Evolutionary conservation across 2,888 invertebrate species (phyloP).

Genomic region (Lacanobia wlatinum): DNA sequence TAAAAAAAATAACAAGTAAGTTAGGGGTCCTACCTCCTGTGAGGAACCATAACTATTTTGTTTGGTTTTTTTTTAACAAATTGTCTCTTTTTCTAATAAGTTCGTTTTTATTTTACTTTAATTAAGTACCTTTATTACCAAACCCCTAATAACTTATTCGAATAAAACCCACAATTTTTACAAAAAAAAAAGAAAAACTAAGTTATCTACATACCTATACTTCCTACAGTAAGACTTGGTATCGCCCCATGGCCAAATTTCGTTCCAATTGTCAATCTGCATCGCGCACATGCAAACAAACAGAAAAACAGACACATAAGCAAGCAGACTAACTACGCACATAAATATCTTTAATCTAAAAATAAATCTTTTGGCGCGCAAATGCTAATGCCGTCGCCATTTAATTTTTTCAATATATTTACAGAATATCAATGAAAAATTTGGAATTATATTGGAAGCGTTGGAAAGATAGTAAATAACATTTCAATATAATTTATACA

Average conservation of each 20-base stretch:
- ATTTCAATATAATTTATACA: no score
- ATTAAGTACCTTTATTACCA: background rate
- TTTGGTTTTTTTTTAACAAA: no score
- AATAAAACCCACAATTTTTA: background rate
- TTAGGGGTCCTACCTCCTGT: no score
- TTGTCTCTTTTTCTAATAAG: background rate
- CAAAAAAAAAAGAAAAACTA: background rate
- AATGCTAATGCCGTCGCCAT: background rate
- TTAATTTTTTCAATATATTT: background rate
- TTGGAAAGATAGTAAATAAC: no score
- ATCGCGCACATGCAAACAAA: constrained; percentile 85
- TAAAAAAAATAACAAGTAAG: no score
- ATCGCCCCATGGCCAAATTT: constrained; percentile 91
- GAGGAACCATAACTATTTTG: no score
- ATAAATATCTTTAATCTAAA: background rate
- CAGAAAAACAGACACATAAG: constrained; percentile 75
- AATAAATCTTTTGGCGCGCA: background rate
- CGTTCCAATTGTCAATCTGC: constrained; percentile 93
- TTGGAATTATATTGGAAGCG: no score
- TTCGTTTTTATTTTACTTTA: background rate
- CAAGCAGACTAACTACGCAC: constrained; percentile 56
- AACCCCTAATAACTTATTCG: background rate
- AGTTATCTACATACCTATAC: constrained; percentile 89
- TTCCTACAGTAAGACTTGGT: constrained; percentile 82
- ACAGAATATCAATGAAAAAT: constrained; percentile 26